Conservation (phyloP, 2,888 invertebrate genomes). For the Frankliniella fusca region DNA sequence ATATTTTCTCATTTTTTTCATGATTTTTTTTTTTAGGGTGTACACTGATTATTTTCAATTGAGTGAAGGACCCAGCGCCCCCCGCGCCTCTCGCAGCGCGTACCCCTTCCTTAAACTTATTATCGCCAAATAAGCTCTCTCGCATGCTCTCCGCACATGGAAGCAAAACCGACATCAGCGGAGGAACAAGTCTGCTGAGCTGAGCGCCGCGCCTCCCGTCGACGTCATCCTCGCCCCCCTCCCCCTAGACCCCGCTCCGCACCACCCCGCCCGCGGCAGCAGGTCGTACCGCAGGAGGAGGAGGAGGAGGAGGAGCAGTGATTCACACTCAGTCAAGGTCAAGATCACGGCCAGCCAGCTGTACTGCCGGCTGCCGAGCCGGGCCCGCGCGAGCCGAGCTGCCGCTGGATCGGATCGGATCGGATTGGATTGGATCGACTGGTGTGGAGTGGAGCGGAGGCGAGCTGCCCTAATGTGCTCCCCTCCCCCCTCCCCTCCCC, state of each 20-base stretch:
- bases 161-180: too few relatives aligned
- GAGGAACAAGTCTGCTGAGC: too few relatives aligned
- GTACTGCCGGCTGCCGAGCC: not conserved
- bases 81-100: too few relatives aligned
- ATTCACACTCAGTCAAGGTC: conserved; percentile 18
- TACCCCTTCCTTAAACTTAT: too few relatives aligned
- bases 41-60: too few relatives aligned
- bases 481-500: too few relatives aligned
- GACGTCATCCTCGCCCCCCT: not conserved
- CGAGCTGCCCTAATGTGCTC: not conserved
- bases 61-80: too few relatives aligned
- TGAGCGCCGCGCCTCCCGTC: too few relatives aligned
- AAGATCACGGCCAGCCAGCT: not conserved
- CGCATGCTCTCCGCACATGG: too few relatives aligned
- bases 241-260: not conserved
- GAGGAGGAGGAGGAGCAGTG: not conserved
- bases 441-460: not conserved
- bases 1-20: too few relatives aligned
- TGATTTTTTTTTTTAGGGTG: too few relatives aligned
- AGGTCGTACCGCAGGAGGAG: not conserved
- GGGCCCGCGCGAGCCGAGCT: not conserved
- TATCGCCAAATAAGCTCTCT: too few relatives aligned
- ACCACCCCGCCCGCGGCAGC: not conserved
- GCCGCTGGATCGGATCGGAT: not conserved
- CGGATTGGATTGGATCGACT: not conserved